Conservation (phyloP, 1,140 invertebrate genomes). For the Hydropsyche tenuis region DNA sequence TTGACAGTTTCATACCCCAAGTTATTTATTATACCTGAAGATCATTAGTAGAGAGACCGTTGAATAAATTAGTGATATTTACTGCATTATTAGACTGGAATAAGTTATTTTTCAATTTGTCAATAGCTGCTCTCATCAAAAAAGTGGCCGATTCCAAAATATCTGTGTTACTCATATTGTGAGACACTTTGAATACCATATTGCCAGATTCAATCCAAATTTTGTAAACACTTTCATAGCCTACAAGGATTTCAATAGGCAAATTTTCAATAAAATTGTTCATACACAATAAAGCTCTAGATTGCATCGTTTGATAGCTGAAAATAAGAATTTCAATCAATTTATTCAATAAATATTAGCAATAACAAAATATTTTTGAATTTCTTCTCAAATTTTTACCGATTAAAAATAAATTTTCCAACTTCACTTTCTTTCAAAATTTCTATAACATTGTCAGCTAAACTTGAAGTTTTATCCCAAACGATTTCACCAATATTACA, state of each 20-base stretch:
- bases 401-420: slow-evolving; percentile 60
- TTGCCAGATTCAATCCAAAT: slow-evolving; percentile 67
- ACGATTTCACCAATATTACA: slow-evolving; percentile 65
- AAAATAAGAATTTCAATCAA: slow-evolving; percentile 48
- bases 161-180: slow-evolving; percentile 58
- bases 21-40: slow-evolving; percentile 55
- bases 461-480: slow-evolving; percentile 60
- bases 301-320: slow-evolving; percentile 62
- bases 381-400: slow-evolving; percentile 51
- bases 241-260: slow-evolving; percentile 67
- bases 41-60: slow-evolving; percentile 57
- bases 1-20: background rate
- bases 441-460: slow-evolving; percentile 61
- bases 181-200: slow-evolving; percentile 63
- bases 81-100: slow-evolving; percentile 51
- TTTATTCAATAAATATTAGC: no score
- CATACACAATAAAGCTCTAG: slow-evolving; percentile 68
- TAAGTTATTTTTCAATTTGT: slow-evolving; percentile 59
- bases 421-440: slow-evolving; percentile 61
- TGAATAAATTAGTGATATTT: slow-evolving; percentile 54
- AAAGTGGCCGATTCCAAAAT: slow-evolving; percentile 71
- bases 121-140: slow-evolving; percentile 69
- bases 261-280: slow-evolving; percentile 71
- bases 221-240: slow-evolving; percentile 61
- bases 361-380: no score